Base-by-base conservation (phyloP, 2,888 invertebrate species). In the Andricus curvator region DNA sequence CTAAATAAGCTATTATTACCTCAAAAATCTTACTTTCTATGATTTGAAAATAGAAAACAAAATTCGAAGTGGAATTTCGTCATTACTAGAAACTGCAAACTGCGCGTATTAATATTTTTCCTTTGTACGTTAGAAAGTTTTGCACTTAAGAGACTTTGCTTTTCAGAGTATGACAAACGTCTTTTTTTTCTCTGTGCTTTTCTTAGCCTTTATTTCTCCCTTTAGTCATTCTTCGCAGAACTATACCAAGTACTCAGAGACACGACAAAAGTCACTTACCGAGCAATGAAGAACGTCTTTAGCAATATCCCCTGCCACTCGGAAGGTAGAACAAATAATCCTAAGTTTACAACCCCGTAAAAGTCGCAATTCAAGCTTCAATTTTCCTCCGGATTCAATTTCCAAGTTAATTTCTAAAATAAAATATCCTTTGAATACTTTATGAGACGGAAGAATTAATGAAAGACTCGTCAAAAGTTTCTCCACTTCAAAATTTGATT, bases 221-320 rank as follows among this genome's bases (percentile, higher is more conserved):
- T 82, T 79, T 77, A 82, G 78, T 81, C 82, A 82, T 82, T 84
- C 82, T 80, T 82, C 78, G 82, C 83, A 83, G 81, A 81, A 84
- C 83, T 84, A 85, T 85, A 80, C 85, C 86, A 85, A 88, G 89
- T 88, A 84, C 88, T 83, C 83, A 82, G 83, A 87, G 88, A 88
- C 87, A 88, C 88, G 89, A 86, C 88, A 89, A 89, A 89, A 89
- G 86, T 89, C 89, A 87, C 89, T 89, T 88, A 89, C 85, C 85
- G 85, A 83, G 82, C 85, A 84, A 86, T 85, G 83, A 86, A 82
- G 82, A 79, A 83, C 81, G 86, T 85, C 62, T 85, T 86, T 77
- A 80, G 79, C 82, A 84, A 87, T 85, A 85, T 86, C 85, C 79
- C 84, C 83, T 78, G 79, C 81, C 84, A 78, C 80, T 85, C 78